Conservation (phyloP, 2,888 invertebrate species). For the Apodemia mormo region DNA sequence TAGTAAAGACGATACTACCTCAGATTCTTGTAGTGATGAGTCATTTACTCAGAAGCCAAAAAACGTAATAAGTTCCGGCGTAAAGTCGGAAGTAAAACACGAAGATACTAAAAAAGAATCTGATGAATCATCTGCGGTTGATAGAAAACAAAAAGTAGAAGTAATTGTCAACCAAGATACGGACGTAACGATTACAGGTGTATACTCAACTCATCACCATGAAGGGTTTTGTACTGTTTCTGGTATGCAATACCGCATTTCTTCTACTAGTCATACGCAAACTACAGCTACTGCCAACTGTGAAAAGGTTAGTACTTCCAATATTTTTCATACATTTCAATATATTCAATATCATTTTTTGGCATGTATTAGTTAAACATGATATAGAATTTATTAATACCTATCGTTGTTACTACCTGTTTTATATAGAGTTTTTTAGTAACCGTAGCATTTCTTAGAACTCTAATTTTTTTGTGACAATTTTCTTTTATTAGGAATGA, state of each 20-base stretch:
- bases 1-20: conserved; percentile 81
- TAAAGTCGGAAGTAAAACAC: conserved; percentile 76
- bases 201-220: conserved; percentile 91
- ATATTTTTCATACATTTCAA: neutral
- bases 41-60: conserved; percentile 77
- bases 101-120: conserved; percentile 69
- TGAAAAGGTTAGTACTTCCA: conserved; percentile 77
- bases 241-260: conserved; percentile 93
- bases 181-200: conserved; percentile 93
- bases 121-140: conserved; percentile 56
- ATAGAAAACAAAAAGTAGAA: conserved; percentile 84
- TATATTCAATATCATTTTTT: conserved; percentile 28
- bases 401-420: too few relatives aligned
- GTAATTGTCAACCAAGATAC: conserved; percentile 93
- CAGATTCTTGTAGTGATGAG: conserved; percentile 80
- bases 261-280: conserved; percentile 92
- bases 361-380: too few relatives aligned
- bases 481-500: too few relatives aligned
- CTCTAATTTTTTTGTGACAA: too few relatives aligned
- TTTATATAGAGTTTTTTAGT: too few relatives aligned
- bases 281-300: conserved; percentile 92
- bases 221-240: conserved; percentile 92
- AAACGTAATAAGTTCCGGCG: conserved; percentile 78
- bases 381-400: too few relatives aligned
- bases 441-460: too few relatives aligned